Conservation (phyloP, 2,888 invertebrate species). For the Lasiommata megera region DNA sequence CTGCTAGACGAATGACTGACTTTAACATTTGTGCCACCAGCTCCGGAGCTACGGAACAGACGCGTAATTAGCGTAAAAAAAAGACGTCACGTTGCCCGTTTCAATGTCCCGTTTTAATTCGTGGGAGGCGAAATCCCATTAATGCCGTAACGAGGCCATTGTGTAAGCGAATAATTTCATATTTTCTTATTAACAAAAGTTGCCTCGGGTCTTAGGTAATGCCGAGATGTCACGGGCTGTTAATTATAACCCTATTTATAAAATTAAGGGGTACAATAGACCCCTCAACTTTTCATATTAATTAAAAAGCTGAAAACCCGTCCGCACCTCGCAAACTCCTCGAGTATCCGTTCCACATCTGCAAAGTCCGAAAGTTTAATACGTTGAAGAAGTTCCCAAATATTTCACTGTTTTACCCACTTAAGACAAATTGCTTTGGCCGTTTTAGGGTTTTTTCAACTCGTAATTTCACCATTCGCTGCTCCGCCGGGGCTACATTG, state of each 20-base stretch:
- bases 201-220: slow-evolving; percentile 36
- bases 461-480: slow-evolving; percentile 66
- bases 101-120: slow-evolving; percentile 18
- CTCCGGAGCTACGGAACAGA: not conserved
- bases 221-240: slow-evolving; percentile 49
- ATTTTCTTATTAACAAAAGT: slow-evolving; percentile 63
- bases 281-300: slow-evolving; percentile 16
- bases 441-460: slow-evolving; percentile 54
- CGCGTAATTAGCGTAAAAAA: slow-evolving; percentile 11
- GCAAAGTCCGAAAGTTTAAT: slow-evolving; percentile 58
- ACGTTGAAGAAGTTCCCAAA: slow-evolving; percentile 65
- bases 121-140: slow-evolving; percentile 16
- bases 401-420: slow-evolving; percentile 72
- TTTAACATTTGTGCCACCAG: no score
- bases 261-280: slow-evolving; percentile 41
- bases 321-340: slow-evolving; percentile 17
- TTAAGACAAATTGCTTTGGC: slow-evolving; percentile 68
- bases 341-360: slow-evolving; percentile 22
- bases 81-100: not conserved
- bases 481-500: slow-evolving; percentile 22
- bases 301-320: slow-evolving; percentile 25
- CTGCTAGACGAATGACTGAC: no score
- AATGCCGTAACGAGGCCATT: slow-evolving; percentile 49
- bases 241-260: slow-evolving; percentile 47
- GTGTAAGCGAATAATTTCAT: slow-evolving; percentile 60